These are phyloP conservation scores for Conus betulinus DNA, from an alignment of 1,140 invertebrate genomes.

Conservation along the genomic window DNA sequence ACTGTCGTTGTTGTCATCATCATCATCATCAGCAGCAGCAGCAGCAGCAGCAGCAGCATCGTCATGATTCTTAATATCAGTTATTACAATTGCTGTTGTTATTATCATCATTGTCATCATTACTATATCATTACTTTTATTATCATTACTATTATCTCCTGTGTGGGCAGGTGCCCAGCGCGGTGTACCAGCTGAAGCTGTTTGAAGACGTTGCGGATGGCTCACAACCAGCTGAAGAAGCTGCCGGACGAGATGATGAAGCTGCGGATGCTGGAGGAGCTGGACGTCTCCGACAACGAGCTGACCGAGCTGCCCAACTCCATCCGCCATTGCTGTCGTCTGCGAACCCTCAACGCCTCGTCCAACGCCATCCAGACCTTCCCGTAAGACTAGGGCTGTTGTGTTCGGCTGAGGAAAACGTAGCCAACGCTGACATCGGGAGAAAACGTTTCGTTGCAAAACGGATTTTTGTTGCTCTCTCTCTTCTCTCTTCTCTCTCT, in stretches of 20 bases:
- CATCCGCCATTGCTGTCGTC: slow-evolving; percentile 58
- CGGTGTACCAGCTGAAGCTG: slow-evolving; percentile 58
- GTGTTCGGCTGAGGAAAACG: not conserved
- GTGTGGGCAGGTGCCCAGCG: slow-evolving; percentile 46
- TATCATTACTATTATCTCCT: not conserved
- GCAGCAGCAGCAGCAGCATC: not conserved
- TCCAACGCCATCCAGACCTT: slow-evolving; percentile 66
- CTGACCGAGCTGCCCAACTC: slow-evolving; percentile 55
- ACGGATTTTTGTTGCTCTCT: not conserved
- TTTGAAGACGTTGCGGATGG: slow-evolving; percentile 56
- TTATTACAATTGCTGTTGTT: not conserved
- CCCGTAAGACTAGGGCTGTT: not conserved
- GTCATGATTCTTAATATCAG: slow-evolving; percentile 23
- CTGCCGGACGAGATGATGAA: slow-evolving; percentile 64
- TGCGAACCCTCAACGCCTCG: slow-evolving; percentile 60
- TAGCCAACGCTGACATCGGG: not conserved
- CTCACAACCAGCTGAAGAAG: slow-evolving; percentile 61
- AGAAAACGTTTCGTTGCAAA: not conserved
- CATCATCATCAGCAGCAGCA: not conserved
- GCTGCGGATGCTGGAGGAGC: slow-evolving; percentile 58
- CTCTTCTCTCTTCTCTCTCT: too few species aligned
- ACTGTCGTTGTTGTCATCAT: not conserved
- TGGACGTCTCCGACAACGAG: slow-evolving; percentile 65
- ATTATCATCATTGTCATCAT: not conserved
- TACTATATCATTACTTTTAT: not conserved